Evolutionary conservation across 2,888 invertebrate genomes (phyloP).

Genomic region (Volucella bombylans): DNA sequence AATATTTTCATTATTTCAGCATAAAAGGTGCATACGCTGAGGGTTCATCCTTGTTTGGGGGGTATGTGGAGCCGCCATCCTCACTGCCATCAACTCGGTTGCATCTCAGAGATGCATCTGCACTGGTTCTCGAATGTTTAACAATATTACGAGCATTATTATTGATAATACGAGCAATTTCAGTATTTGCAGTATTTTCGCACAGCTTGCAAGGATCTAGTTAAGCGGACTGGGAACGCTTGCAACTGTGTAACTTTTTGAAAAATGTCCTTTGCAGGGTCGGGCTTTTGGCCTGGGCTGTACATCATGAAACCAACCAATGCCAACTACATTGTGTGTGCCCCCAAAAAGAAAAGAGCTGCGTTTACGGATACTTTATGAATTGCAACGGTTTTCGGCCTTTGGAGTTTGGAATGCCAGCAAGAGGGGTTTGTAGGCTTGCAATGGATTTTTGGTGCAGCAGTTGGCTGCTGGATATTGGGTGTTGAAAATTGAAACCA

Average conservation of each 20-base stretch:
- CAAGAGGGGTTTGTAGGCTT: not conserved
- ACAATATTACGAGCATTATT: constrained; percentile 67
- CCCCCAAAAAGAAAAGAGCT: constrained; percentile 57
- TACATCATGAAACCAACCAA: constrained; percentile 20
- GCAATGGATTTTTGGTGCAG: constrained; percentile 56
- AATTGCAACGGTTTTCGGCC: constrained; percentile 59
- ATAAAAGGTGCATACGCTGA: constrained; percentile 62
- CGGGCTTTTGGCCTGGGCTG: not conserved
- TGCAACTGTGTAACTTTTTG: constrained; percentile 49
- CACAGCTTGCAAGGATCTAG: constrained; percentile 67
- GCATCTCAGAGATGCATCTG: constrained; percentile 58
- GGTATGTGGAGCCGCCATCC: not conserved
- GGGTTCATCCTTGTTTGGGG: not conserved
- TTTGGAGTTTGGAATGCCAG: constrained; percentile 17
- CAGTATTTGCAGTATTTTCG: constrained; percentile 41
- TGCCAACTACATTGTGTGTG: constrained; percentile 57
- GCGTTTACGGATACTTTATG: constrained; percentile 46
- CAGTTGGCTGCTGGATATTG: constrained; percentile 23
- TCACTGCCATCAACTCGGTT: constrained; percentile 10
- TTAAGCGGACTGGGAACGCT: not conserved
- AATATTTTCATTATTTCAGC: constrained; percentile 73
- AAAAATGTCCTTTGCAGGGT: constrained; percentile 41
- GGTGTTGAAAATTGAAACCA: constrained; percentile 54
- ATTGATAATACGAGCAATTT: constrained; percentile 64
- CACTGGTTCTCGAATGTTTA: constrained; percentile 66